Evolutionary conservation across 2,888 invertebrate species (phyloP).

Genomic region (Malthinus seriepunctatus): DNA sequence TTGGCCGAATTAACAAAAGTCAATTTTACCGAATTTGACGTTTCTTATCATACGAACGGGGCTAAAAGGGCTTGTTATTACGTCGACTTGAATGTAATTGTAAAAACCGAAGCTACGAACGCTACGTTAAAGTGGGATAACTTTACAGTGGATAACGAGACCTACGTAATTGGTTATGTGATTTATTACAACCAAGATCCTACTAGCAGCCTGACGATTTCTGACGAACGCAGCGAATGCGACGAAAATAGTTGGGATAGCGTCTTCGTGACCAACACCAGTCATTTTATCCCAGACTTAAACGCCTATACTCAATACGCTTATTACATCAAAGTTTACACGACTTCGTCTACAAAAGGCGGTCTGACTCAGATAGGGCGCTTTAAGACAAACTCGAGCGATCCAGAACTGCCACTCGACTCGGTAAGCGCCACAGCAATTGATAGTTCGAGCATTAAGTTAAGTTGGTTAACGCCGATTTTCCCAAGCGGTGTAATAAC

Average conservation of each 20-base stretch:
- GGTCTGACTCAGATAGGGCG: constrained; percentile 66
- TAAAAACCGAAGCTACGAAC: constrained; percentile 48
- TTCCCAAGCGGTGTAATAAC: constrained; percentile 46
- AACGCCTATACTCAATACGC: constrained; percentile 73
- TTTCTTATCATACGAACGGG: constrained; percentile 69
- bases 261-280: constrained; percentile 37
- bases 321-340: constrained; percentile 65
- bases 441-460: constrained; percentile 48
- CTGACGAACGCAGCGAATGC: constrained; percentile 46
- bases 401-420: constrained; percentile 55
- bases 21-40: constrained; percentile 56
- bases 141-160: constrained; percentile 30
- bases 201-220: constrained; percentile 58
- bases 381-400: constrained; percentile 65
- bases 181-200: constrained; percentile 64
- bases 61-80: constrained; percentile 69
- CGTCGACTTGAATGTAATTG: constrained; percentile 54
- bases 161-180: constrained; percentile 60
- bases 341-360: constrained; percentile 52
- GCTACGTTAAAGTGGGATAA: constrained; percentile 53
- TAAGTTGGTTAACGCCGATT: constrained; percentile 65
- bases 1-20: constrained; percentile 57
- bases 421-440: constrained; percentile 43
- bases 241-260: constrained; percentile 44
- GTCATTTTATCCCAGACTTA: constrained; percentile 52